These are phyloP conservation scores for Polietes domitor DNA, from an alignment of 2,888 invertebrate species.

Conservation along the genomic window DNA sequence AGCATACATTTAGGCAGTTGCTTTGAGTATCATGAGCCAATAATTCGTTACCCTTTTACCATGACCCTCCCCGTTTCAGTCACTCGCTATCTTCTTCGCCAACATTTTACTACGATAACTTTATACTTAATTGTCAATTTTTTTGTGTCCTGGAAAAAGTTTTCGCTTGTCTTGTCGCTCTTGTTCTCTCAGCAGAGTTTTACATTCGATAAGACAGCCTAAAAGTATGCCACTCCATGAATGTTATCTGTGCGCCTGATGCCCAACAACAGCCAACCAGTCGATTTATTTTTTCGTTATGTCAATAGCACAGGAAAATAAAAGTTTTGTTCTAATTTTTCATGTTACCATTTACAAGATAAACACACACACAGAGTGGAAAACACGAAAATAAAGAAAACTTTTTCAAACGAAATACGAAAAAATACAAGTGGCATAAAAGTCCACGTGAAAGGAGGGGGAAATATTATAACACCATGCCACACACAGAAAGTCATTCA, in stretches of 20 bases:
- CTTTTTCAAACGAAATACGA: background rate
- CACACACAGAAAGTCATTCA: conserved; percentile 48
- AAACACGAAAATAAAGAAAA: background rate
- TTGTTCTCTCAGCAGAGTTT: background rate
- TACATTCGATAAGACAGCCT: conserved; percentile 18
- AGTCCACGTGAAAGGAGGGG: background rate
- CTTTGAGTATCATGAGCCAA: no score
- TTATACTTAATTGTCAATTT: conserved; percentile 35
- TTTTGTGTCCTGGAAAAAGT: conserved; percentile 33
- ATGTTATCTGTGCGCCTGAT: conserved; percentile 4
- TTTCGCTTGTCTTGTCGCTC: background rate
- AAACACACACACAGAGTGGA: conserved; percentile 6
- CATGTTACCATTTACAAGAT: conserved; percentile 42
- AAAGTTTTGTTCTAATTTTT: conserved; percentile 44
- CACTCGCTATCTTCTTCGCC: background rate
- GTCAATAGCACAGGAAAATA: conserved; percentile 14
- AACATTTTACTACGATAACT: background rate
- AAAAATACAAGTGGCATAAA: background rate
- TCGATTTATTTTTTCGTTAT: background rate
- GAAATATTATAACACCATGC: conserved; percentile 36
- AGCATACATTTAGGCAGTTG: no score
- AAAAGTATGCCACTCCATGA: conserved; percentile 26
- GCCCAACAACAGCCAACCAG: background rate
- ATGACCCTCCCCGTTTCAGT: no score
- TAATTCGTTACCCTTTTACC: no score